Evolutionary conservation across 2,113 vertebrate species (phyloP), one percentile per base, ranked within the genome.

Genomic region (Gasterosteus aculeatus): DNA sequence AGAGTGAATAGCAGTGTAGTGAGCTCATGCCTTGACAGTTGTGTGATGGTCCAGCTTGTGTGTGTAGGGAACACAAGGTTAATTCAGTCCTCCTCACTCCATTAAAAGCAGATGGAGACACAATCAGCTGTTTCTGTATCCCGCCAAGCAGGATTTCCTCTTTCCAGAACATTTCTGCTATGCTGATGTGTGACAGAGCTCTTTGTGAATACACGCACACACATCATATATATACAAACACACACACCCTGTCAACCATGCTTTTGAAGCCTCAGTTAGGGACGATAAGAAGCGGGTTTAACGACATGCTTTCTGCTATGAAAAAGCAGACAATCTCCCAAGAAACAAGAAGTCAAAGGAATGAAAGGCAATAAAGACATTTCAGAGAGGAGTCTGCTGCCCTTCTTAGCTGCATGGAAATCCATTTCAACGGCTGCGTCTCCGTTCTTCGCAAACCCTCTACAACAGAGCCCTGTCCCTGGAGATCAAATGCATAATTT

Each of bases 121-220:
- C 26, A 87, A 90, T 91, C 85, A 91, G 83, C 85, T 88, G 86
- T 80, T 87, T 89, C 86, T 85, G 69, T 67, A 73, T 64, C 81
- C 69, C 26, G 61, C 85, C 69, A 79, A 82, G 57, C 80, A 87
- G 90, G 89, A 92, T 91, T 90, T 93, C 84, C 82, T 88, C 81
- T 85, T 90, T 88, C 73, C 60, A 82, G 68, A 70, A 84, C 82
- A 85, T 83, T 84, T 86, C 54, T 85, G 72, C 68, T 70, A 79
- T 69, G 60, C 16, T 57, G 53, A 65, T 64, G 54, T 54, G 76
- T 77, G 67, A 87, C 65, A 73, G 84, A 67, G 60, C 59, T 82
- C 78, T 78, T 77, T 86, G 87, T 82, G 77, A 19, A 38, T 7
- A 38, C 70, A 49, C n/a, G 5, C 66, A 18, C 22, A 5, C 15